Percentiles rank a stretch among this genome's conserved stretches.
Conservation (phyloP, 2,113 vertebrate species). For the Boulengeromyrus knoepffleri region DNA sequence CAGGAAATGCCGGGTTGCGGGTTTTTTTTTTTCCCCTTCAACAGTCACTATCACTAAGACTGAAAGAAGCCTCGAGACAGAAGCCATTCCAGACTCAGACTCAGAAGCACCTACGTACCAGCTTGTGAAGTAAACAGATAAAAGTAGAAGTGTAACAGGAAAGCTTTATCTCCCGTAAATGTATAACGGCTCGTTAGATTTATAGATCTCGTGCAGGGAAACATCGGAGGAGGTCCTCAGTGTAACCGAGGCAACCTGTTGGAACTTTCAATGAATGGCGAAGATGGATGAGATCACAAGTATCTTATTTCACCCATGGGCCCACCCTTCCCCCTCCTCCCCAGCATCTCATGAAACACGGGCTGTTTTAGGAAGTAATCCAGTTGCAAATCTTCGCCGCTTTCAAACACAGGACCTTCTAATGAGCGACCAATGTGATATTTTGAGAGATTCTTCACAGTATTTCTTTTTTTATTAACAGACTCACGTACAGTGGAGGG, state of each 20-base stretch:
- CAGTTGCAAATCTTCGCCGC: background rate
- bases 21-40: constrained; percentile 23
- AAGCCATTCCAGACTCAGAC: background rate
- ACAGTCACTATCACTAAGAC: constrained; percentile 29
- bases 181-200: background rate
- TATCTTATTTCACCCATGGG: constrained; percentile 58
- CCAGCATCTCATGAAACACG: background rate
- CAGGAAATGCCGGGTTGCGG: constrained; percentile 76
- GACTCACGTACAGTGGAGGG: background rate
- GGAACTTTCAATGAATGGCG: constrained; percentile 53
- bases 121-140: background rate
- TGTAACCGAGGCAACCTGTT: constrained; percentile 59
- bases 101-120: background rate
- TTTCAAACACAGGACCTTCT: background rate
- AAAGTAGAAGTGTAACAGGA: background rate
- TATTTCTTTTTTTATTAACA: background rate
- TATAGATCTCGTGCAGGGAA: background rate
- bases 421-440: background rate
- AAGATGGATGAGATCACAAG: constrained; percentile 61
- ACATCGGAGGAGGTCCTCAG: constrained; percentile 20
- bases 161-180: background rate
- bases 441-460: background rate
- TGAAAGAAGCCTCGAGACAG: background rate
- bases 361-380: background rate
- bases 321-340: constrained; percentile 18